phyloP scores from a whole-genome alignment of 2,797 vertebrate genomes.

The Siniperca obscura region DNA sequence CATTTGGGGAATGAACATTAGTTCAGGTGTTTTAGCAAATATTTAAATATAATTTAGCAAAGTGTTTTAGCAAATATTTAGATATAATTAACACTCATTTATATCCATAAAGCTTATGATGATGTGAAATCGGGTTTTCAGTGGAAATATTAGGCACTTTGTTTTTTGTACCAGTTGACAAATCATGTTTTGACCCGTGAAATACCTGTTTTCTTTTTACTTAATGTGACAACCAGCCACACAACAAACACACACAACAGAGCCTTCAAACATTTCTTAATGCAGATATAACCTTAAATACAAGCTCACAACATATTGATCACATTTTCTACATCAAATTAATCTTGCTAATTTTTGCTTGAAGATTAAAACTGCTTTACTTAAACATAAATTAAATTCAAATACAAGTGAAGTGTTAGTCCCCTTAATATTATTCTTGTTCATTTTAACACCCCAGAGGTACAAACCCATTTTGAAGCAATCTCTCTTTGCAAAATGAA shows the following conservation, averaged over 20 bases:
- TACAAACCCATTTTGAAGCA: not conserved
- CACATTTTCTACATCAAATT: slow-evolving; percentile 1
- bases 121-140: slow-evolving; percentile 35
- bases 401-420: not conserved
- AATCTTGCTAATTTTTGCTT: not conserved
- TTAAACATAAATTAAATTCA: slow-evolving; percentile 2
- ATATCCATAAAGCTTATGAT: slow-evolving; percentile 24
- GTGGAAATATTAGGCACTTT: slow-evolving; percentile 17
- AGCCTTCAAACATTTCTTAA: not conserved
- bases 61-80: slow-evolving; percentile 22
- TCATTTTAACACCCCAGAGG: not conserved
- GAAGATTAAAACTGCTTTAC: slow-evolving; percentile 36
- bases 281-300: slow-evolving; percentile 16
- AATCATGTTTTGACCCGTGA: slow-evolving; percentile 15
- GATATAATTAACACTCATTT: slow-evolving; percentile 43
- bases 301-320: not conserved
- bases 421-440: not conserved
- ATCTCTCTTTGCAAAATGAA: slow-evolving; percentile 25
- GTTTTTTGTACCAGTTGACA: slow-evolving; percentile 20
- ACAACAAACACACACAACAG: slow-evolving; percentile 5
- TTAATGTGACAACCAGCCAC: not conserved
- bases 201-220: slow-evolving; percentile 9
- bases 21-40: slow-evolving; percentile 53
- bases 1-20: slow-evolving; percentile 49
- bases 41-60: slow-evolving; percentile 33